Evolutionary conservation across 2,113 vertebrate genomes (phyloP).

Genomic region (Sylvietta virens): DNA sequence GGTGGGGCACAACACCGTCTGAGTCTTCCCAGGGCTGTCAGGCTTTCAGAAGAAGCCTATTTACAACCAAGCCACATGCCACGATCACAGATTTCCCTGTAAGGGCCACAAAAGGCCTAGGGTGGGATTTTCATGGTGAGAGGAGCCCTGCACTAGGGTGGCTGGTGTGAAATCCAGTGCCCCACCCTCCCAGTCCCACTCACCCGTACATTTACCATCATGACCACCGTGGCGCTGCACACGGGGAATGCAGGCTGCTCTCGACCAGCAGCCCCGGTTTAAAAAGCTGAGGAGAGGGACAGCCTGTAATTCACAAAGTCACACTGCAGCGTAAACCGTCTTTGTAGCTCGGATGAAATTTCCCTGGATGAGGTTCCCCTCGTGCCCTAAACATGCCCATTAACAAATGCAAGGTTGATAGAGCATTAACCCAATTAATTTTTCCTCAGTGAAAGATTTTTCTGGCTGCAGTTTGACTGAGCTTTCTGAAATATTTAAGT

Average conservation of each 20-base stretch:
- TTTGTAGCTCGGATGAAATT: neutral
- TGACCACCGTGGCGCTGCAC: fast-evolving
- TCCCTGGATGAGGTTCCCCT: neutral
- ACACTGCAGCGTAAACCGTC: fast-evolving
- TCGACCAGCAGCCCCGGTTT: fast-evolving
- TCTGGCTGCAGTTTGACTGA: neutral
- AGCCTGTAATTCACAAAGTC: neutral
- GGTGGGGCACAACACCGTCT: fast-evolving
- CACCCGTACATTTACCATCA: fast-evolving
- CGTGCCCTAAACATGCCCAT: neutral
- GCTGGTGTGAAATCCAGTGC: neutral
- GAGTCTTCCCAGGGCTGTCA: neutral
- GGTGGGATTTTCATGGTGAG: neutral
- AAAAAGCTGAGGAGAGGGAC: neutral
- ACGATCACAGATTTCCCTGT: too few species aligned
- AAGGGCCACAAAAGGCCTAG: neutral
- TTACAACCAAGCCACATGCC: fast-evolving
- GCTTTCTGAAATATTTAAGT: neutral
- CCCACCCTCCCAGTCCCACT: neutral
- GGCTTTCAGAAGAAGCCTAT: neutral
- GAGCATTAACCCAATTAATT: constrained; percentile 37
- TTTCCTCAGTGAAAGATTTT: neutral
- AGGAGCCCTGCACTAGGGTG: neutral
- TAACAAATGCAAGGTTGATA: neutral
- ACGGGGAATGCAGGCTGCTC: fast-evolving